Evolutionary conservation across 2,888 invertebrate genomes (phyloP).

Genomic region (Drosophila merina): DNA sequence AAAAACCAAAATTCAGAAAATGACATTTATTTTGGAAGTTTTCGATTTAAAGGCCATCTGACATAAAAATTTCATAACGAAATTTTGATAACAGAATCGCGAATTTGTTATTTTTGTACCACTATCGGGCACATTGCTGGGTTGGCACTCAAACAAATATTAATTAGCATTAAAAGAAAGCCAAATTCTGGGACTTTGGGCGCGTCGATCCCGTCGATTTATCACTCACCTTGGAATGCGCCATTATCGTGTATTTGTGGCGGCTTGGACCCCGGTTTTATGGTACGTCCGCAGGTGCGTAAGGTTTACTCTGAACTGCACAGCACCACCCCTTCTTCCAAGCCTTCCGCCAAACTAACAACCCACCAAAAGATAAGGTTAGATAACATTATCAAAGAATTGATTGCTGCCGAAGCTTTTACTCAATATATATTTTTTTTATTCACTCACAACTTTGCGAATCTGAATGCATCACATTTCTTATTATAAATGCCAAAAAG

Average conservation of each 20-base stretch:
- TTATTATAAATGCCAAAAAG: not conserved
- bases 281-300: constrained; percentile 17
- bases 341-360: not conserved
- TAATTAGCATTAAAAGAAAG: constrained; percentile 12
- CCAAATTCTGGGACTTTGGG: constrained; percentile 10
- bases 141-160: constrained; percentile 1
- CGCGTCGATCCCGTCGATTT: constrained; percentile 8
- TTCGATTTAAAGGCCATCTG: constrained; percentile 2
- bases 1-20: too few species aligned
- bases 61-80: constrained; percentile 23
- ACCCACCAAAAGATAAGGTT: constrained; percentile 14
- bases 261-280: not conserved
- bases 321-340: not conserved
- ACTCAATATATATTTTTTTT: constrained; percentile 35
- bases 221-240: constrained; percentile 48
- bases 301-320: constrained; percentile 37
- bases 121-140: constrained; percentile 1
- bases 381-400: constrained; percentile 56
- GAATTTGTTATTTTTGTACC: constrained; percentile 3
- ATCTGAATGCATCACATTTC: not conserved
- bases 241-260: constrained; percentile 13
- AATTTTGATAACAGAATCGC: constrained; percentile 14
- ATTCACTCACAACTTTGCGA: constrained; percentile 5
- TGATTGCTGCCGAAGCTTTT: constrained; percentile 45
- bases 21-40: not conserved